Base-by-base conservation (phyloP, 2,888 invertebrate species). In the Zaprionus lineosus region DNA sequence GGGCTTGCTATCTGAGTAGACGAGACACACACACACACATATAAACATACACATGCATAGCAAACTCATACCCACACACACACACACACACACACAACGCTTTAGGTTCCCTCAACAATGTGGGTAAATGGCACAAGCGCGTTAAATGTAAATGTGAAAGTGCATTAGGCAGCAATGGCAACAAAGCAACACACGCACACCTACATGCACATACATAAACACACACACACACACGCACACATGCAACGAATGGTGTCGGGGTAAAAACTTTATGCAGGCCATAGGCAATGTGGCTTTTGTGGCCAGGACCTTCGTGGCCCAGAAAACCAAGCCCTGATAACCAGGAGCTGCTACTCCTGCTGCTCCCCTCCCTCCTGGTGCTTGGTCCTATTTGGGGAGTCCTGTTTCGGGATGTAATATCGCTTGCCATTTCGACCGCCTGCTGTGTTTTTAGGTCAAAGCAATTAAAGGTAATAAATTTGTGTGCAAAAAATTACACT, bases 401-500 rank as follows among this genome's bases (percentile, higher is more conserved):
- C n/a, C n/a, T n/a, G n/a, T n/a, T n/a, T n/a, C n/a, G n/a, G n/a
- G n/a, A n/a, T n/a, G n/a, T n/a, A n/a, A 18, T 37, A 33, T 60
- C 60, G 37, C 59, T 11, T 3, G 21, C 16, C 37, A 43, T 24
- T 24, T 24, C n/a, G 24, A 24, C 36, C 53, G 56, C 63, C 70
- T 72, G 84, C 73, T 79, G 69, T 59, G 81, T 86, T 81, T 84
- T 86, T 81, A 74, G 84, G 81, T 84, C 86, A 84, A 74, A 84
- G 85, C 85, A 82, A 82, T 82, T 82, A 82, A 84, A 82, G 85
- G 86, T 86, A 82, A 86, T 82, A 82, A 86, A 86, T 86, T 86
- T 81, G 48, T 66, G 62, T 73, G 84, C 76, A 58, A 86, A 74
- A 81, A 77, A 82, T 81, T 81, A 61, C 52, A 41, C 55, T 59